These are phyloP conservation scores for Syngnathus floridae DNA, from an alignment of 2,113 vertebrate genomes.

Conservation along the genomic window DNA sequence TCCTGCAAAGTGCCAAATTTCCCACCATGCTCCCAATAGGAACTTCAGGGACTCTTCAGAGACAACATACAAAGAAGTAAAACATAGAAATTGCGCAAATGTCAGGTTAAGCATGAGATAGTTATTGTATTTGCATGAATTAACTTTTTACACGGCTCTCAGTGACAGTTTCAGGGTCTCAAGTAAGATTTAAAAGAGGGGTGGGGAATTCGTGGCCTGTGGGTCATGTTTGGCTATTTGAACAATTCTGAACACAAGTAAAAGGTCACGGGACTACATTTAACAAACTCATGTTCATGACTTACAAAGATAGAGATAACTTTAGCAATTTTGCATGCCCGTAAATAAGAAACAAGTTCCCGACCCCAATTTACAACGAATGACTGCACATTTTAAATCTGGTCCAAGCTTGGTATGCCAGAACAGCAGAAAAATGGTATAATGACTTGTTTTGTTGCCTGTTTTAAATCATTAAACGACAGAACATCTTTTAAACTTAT, in stretches of 20 bases:
- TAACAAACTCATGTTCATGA: too few species aligned
- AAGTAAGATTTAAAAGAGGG: too few species aligned
- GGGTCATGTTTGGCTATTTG: too few species aligned
- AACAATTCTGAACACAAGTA: too few species aligned
- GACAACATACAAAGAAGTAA: not conserved
- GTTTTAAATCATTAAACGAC: not conserved
- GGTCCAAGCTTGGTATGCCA: not conserved
- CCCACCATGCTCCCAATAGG: conserved; percentile 30
- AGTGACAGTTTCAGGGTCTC: too few species aligned
- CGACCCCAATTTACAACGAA: not conserved
- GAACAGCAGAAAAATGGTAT: not conserved
- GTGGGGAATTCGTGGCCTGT: too few species aligned
- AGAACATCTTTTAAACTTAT: not conserved
- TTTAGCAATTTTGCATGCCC: too few species aligned
- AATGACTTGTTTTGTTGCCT: not conserved
- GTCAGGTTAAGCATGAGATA: conserved; percentile 4
- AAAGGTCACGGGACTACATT: too few species aligned
- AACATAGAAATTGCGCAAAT: not conserved
- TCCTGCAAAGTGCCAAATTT: conserved; percentile 40
- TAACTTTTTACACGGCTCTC: too few species aligned
- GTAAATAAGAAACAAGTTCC: not conserved
- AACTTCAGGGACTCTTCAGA: conserved; percentile 12
- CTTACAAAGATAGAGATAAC: too few species aligned
- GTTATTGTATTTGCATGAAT: too few species aligned
- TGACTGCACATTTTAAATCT: not conserved